Conservation (phyloP, 2,113 vertebrate species). For the Stigmatopora argus region DNA sequence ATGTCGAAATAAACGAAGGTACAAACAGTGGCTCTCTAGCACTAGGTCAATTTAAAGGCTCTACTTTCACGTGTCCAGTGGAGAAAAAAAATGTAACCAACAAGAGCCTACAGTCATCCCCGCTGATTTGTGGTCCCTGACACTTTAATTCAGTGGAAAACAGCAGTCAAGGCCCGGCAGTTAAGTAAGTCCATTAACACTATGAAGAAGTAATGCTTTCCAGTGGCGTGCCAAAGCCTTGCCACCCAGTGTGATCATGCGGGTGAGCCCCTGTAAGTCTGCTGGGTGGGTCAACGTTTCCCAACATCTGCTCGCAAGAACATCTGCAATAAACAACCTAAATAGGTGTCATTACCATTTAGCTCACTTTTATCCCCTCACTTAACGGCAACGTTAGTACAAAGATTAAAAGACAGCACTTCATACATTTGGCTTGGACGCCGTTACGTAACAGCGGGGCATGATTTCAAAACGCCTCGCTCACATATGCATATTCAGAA, state of each 20-base stretch:
- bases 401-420: too few relatives aligned
- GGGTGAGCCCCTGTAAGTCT: conserved; percentile 31
- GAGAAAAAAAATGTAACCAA: conserved; percentile 67
- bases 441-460: too few relatives aligned
- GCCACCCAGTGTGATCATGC: conserved; percentile 61
- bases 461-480: too few relatives aligned
- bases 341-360: neutral
- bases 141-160: conserved; percentile 74
- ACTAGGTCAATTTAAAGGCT: conserved; percentile 54
- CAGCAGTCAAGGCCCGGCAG: conserved; percentile 64
- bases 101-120: conserved; percentile 38
- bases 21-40: conserved; percentile 47
- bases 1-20: conserved; percentile 27
- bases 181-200: conserved; percentile 74
- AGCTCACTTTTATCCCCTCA: neutral
- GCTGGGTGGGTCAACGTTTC: conserved; percentile 44
- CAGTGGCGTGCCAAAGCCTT: conserved; percentile 55
- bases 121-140: conserved; percentile 69
- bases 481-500: too few relatives aligned
- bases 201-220: conserved; percentile 54
- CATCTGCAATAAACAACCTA: neutral
- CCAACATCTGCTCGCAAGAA: conserved; percentile 30
- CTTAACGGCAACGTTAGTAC: neutral
- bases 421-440: too few relatives aligned
- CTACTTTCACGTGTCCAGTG: conserved; percentile 73